Conservation (phyloP, 1,140 invertebrate genomes). For the Achatina immaculata region DNA sequence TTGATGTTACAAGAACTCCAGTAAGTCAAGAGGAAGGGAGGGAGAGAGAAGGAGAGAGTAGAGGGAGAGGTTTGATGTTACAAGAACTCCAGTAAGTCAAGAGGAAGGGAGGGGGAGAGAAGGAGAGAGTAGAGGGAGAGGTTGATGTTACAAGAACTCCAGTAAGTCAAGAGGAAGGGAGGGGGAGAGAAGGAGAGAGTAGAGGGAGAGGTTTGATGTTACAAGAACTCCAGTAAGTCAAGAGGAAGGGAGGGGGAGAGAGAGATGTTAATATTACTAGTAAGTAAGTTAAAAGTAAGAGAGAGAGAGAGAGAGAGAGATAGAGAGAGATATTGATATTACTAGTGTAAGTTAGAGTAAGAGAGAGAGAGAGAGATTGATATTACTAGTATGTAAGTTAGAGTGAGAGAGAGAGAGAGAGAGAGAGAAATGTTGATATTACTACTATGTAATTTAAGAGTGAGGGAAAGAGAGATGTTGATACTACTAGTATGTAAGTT, state of each 20-base stretch:
- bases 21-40: no score
- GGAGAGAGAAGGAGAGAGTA: no score
- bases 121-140: no score
- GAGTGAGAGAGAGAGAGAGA: constrained; percentile 8
- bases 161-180: no score
- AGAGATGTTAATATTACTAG: no score
- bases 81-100: no score
- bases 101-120: no score
- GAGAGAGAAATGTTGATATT: neutral
- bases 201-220: neutral
- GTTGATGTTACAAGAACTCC: no score
- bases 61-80: no score
- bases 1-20: no score
- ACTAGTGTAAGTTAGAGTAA: neutral
- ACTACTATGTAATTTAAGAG: neutral
- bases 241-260: no score
- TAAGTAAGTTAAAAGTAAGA: neutral
- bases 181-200: neutral
- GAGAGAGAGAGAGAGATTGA: neutral
- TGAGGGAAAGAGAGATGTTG: neutral
- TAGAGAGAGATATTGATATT: neutral
- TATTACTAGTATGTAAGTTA: neutral
- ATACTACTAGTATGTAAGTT: neutral
- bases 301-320: constrained; percentile 16
- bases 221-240: neutral